Evolutionary conservation across 2,797 vertebrate species (phyloP).

Genomic region (Naso thynnoides): DNA sequence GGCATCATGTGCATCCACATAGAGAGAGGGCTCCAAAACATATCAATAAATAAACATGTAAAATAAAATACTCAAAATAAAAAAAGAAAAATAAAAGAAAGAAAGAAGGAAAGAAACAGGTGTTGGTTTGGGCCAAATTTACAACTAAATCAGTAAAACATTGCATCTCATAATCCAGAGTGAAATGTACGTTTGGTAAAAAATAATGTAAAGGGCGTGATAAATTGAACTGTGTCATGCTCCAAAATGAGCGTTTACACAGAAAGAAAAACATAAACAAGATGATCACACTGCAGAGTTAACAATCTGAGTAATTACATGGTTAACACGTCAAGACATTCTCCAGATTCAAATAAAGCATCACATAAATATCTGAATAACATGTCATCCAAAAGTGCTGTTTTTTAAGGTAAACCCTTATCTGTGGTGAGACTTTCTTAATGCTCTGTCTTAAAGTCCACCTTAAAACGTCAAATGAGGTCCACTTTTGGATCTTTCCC

Average conservation of each 20-base stretch:
- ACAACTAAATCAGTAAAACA: too few relatives aligned
- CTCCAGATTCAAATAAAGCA: slow-evolving; percentile 38
- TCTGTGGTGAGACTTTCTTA: slow-evolving; percentile 16
- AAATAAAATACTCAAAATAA: too few relatives aligned
- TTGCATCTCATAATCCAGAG: too few relatives aligned
- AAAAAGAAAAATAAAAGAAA: too few relatives aligned
- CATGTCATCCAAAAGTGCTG: slow-evolving; percentile 27
- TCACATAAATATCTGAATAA: slow-evolving; percentile 56
- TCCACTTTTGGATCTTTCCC: slow-evolving; percentile 72
- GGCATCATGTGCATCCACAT: too few relatives aligned
- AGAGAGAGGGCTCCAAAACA: too few relatives aligned
- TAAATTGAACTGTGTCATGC: neutral
- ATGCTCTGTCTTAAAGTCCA: slow-evolving; percentile 76
- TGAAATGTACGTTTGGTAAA: neutral
- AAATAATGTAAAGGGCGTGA: neutral
- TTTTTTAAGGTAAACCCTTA: slow-evolving; percentile 72
- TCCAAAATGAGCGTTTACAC: neutral
- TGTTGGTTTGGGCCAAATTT: too few relatives aligned
- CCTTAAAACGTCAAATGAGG: slow-evolving; percentile 87
- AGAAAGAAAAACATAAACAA: neutral
- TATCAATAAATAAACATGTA: too few relatives aligned
- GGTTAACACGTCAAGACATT: slow-evolving; percentile 19
- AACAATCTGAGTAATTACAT: slow-evolving; percentile 12
- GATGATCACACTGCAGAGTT: neutral
- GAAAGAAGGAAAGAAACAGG: too few relatives aligned